These are phyloP conservation scores for Pelvicachromis taeniatus DNA, from an alignment of 2,113 vertebrate genomes.

Conservation along the genomic window DNA sequence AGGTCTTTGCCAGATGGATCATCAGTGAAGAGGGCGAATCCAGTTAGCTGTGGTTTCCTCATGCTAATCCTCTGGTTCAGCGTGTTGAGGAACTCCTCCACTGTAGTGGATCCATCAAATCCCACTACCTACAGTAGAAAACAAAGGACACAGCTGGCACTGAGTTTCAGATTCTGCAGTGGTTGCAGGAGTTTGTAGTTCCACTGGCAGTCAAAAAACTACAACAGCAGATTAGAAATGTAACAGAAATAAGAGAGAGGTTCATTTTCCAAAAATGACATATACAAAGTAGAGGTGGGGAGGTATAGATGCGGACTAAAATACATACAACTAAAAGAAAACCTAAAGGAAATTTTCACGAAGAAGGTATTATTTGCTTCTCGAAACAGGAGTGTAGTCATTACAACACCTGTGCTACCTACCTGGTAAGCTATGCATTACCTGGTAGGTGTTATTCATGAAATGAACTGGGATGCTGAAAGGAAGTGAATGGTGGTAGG, in stretches of 20 bases:
- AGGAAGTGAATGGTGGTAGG: slow-evolving; percentile 86
- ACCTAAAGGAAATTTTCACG: not conserved
- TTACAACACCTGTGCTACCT: not conserved
- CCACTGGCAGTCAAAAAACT: not conserved
- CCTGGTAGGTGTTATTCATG: slow-evolving; percentile 88
- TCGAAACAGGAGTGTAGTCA: not conserved
- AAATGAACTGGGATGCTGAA: slow-evolving; percentile 93
- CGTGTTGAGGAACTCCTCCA: slow-evolving; percentile 82
- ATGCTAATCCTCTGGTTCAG: slow-evolving; percentile 83
- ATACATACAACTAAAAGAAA: not conserved
- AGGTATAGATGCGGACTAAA: not conserved
- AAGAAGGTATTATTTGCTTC: not conserved
- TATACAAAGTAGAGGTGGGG: not conserved
- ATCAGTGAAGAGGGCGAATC: slow-evolving; percentile 84
- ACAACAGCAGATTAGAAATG: not conserved
- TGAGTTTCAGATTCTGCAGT: not conserved
- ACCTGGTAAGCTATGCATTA: slow-evolving; percentile 15
- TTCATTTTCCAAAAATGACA: not conserved
- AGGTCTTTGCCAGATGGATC: slow-evolving; percentile 84
- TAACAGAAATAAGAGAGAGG: not conserved
- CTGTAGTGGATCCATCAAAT: slow-evolving; percentile 86
- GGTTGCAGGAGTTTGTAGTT: not conserved
- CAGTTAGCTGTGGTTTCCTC: slow-evolving; percentile 79
- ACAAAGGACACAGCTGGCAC: not conserved
- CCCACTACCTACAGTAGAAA: slow-evolving; percentile 78